These are phyloP conservation scores for Mustela nigripes DNA, from an alignment of 2,113 vertebrate genomes.

Conservation along the genomic window DNA sequence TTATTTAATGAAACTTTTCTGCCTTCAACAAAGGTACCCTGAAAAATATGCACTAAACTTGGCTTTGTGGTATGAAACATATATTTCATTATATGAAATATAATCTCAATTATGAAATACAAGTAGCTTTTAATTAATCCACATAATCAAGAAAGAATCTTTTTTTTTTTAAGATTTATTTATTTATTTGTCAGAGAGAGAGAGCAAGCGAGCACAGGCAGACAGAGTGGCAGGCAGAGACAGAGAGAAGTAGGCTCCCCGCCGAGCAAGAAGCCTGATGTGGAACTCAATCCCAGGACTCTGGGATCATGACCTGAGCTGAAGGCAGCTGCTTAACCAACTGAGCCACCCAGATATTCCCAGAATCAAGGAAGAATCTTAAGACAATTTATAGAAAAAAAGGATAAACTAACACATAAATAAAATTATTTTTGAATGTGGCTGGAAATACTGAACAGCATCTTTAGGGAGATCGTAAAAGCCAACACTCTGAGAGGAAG, in stretches of 20 bases:
- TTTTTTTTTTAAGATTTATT: no score
- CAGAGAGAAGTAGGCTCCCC: no score
- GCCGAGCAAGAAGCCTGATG: no score
- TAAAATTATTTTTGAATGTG: conserved; percentile 36
- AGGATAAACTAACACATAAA: conserved; percentile 58
- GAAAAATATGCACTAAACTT: not conserved
- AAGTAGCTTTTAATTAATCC: conserved; percentile 44
- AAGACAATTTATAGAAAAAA: conserved; percentile 45
- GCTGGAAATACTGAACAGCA: conserved; percentile 14
- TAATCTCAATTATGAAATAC: conserved; percentile 51
- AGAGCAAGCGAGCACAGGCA: no score
- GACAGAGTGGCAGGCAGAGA: no score
- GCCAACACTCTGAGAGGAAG: not conserved
- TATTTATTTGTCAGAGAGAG: no score
- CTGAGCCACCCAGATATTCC: no score
- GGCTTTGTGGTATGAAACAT: not conserved
- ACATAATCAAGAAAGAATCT: conserved; percentile 33
- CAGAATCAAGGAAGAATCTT: conserved; percentile 17
- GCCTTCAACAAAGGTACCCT: conserved; percentile 6
- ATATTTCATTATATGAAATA: not conserved
- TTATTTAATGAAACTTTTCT: conserved; percentile 48
- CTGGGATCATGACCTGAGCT: no score
- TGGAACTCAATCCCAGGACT: no score
- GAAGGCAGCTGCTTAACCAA: no score
- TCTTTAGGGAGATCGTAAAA: conserved; percentile 45